These are phyloP conservation scores for Antheraea mylitta DNA, from an alignment of 1,140 invertebrate genomes.

Conservation along the genomic window DNA sequence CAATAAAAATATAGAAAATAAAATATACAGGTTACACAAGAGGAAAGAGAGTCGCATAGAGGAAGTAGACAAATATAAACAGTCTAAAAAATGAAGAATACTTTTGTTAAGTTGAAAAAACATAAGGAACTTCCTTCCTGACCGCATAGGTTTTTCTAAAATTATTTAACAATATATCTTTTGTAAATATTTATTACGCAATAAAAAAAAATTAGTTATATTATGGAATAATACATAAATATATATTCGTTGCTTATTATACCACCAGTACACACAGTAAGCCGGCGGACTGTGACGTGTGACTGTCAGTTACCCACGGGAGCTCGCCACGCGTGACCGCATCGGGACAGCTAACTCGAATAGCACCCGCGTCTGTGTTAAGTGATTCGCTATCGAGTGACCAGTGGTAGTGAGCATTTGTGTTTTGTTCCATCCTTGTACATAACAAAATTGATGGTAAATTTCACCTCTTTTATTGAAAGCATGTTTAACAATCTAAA, in stretches of 20 bases:
- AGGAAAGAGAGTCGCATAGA: no score
- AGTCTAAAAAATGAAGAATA: no score
- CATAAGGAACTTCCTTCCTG: no score
- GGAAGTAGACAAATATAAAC: no score
- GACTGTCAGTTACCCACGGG: conserved; percentile 54
- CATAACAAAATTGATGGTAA: background rate
- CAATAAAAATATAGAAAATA: no score
- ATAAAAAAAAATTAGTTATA: no score
- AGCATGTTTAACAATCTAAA: background rate
- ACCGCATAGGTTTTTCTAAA: no score
- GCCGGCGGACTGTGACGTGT: conserved; percentile 10
- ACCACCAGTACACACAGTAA: background rate
- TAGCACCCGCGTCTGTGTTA: conserved; percentile 7
- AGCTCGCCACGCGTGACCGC: conserved; percentile 43
- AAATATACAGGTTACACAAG: no score
- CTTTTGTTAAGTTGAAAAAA: no score
- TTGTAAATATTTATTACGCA: no score
- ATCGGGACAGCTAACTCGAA: conserved; percentile 16
- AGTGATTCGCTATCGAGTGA: conserved; percentile 32
- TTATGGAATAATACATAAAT: background rate
- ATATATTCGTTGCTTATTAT: background rate
- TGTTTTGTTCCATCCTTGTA: background rate
- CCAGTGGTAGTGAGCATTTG: conserved; percentile 14
- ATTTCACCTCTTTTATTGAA: background rate
- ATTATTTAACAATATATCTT: no score